Percentiles rank a stretch among this genome's conserved stretches.
Evolutionary conservation across 2,113 vertebrate species (phyloP).

Genomic region (Eretmochelys imbricata): DNA sequence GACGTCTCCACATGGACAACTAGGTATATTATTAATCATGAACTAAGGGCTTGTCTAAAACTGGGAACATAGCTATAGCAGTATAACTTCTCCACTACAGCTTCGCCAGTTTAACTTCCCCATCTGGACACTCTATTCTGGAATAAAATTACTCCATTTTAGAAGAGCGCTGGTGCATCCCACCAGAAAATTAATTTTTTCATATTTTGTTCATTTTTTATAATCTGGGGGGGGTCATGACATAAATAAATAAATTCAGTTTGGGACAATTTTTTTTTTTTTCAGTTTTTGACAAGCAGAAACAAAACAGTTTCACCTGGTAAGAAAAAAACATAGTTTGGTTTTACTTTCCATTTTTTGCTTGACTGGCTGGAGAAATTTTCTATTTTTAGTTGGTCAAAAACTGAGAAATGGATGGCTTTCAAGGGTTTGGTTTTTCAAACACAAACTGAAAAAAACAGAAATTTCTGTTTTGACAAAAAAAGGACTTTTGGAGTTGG

Average conservation of each 20-base stretch:
- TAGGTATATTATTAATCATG: not conserved
- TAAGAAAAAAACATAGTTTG: too few species aligned
- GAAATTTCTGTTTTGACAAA: conserved; percentile 65
- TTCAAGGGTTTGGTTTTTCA: not conserved
- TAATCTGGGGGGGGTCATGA: not conserved
- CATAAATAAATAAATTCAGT: too few species aligned
- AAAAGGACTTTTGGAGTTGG: conserved; percentile 20
- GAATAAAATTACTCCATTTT: not conserved
- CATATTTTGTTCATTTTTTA: not conserved
- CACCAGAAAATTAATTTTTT: not conserved
- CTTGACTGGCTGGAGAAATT: too few species aligned
- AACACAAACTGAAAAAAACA: not conserved
- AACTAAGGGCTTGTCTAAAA: not conserved
- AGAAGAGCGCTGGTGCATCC: too few species aligned
- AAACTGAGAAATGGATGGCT: not conserved
- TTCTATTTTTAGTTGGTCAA: not conserved
- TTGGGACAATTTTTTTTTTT: too few species aligned
- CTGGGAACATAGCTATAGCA: not conserved
- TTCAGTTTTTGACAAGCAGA: too few species aligned
- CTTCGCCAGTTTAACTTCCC: not conserved
- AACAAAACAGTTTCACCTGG: too few species aligned
- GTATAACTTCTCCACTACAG: not conserved
- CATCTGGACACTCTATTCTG: not conserved
- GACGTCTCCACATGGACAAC: not conserved
- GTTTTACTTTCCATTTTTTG: too few species aligned